Conservation (phyloP, 2,113 vertebrate genomes). For the Diglossa brunneiventris region DNA sequence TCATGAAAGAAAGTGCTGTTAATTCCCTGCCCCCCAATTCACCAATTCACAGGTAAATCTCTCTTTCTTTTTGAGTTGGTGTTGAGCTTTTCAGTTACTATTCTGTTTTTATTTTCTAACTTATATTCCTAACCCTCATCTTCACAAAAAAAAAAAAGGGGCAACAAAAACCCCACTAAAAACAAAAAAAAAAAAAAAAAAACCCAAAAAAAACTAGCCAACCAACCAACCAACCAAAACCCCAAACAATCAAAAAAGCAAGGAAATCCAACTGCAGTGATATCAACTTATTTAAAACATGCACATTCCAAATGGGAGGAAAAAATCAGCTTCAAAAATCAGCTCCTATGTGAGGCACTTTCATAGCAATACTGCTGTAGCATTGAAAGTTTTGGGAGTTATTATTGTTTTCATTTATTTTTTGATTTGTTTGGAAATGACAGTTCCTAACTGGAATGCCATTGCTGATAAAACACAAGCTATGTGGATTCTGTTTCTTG, state of each 20-base stretch:
- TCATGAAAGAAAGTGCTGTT: background rate
- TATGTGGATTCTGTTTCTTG: background rate
- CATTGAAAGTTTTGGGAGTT: background rate
- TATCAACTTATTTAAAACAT: background rate
- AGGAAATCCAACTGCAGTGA: background rate
- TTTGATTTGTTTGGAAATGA: background rate
- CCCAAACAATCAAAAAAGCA: background rate
- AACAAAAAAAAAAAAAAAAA: background rate
- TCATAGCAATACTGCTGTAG: background rate
- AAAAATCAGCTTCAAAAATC: background rate
- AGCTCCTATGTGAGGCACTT: background rate
- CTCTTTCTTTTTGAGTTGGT: background rate
- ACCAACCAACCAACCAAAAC: background rate
- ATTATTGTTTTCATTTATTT: background rate
- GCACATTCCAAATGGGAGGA: background rate
- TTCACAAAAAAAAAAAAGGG: too few species aligned
- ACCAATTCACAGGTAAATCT: background rate
- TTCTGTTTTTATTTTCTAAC: background rate
- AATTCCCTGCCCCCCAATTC: background rate
- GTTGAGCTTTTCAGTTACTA: background rate
- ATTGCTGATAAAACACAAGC: background rate
- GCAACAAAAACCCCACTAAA: background rate
- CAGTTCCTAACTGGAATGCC: background rate
- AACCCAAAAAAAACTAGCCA: background rate
- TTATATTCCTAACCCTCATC: fast-evolving